Conservation (phyloP, 2,888 invertebrate genomes). For the Charanyca ferruginea region DNA sequence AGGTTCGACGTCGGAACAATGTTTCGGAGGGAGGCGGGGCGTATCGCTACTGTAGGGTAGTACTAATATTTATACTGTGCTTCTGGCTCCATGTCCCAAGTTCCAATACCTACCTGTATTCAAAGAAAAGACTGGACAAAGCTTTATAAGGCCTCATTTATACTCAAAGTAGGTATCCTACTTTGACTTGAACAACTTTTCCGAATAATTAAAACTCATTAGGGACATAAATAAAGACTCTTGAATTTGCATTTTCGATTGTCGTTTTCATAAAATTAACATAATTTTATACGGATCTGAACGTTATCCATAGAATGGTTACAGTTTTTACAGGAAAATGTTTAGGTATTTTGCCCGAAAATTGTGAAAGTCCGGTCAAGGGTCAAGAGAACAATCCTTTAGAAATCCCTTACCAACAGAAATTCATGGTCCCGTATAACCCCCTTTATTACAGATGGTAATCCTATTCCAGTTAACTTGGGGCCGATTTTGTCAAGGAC, state of each 20-base stretch:
- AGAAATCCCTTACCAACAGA: constrained; percentile 37
- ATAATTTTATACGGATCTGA: constrained; percentile 19
- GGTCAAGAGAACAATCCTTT: constrained; percentile 8
- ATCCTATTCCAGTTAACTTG: constrained; percentile 29
- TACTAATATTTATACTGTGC: too few relatives aligned
- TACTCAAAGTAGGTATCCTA: too few relatives aligned
- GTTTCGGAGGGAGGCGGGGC: too few relatives aligned
- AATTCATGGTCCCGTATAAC: constrained; percentile 18
- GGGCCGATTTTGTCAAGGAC: constrained; percentile 17
- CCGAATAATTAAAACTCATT: constrained; percentile 19
- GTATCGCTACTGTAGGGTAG: too few relatives aligned
- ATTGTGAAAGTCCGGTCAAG: background rate
- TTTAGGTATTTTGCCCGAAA: constrained; percentile 24
- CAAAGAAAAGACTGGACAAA: background rate
- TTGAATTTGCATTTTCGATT: constrained; percentile 13
- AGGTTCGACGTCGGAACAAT: too few relatives aligned
- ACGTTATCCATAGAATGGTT: background rate
- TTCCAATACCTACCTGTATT: too few relatives aligned
- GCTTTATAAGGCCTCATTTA: background rate
- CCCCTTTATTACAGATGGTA: constrained; percentile 17
- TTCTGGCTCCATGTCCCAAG: too few relatives aligned
- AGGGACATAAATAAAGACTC: background rate
- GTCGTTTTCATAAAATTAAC: constrained; percentile 33
- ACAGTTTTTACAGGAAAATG: constrained; percentile 4
- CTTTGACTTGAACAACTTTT: background rate